phyloP scores from a whole-genome alignment of 2,797 vertebrate genomes.

The Chelon labrosus region DNA sequence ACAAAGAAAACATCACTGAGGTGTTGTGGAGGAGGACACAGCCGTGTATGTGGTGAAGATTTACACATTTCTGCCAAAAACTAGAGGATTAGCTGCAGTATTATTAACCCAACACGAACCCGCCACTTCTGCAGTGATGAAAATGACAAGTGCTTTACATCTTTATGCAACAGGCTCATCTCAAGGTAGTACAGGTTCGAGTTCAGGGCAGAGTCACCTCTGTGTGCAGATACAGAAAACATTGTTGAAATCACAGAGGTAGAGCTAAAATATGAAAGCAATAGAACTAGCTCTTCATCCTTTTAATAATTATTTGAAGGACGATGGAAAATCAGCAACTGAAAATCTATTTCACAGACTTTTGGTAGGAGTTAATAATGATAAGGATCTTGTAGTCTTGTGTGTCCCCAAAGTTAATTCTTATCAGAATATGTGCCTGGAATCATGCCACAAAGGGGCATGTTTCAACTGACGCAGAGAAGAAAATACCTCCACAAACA shows the following conservation, averaged over 20 bases:
- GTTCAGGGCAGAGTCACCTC: background rate
- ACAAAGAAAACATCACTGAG: conserved; percentile 39
- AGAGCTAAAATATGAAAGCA: background rate
- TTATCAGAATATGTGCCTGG: no score
- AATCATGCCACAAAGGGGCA: no score
- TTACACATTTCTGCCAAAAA: conserved; percentile 13
- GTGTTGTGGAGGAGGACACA: conserved; percentile 51
- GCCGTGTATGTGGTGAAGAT: conserved; percentile 8
- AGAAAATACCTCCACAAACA: no score
- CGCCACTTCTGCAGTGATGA: conserved; percentile 9
- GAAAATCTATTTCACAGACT: background rate
- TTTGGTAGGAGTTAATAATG: no score
- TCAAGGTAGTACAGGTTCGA: background rate
- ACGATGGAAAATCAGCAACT: background rate
- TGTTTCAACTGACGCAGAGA: no score
- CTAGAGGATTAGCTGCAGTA: conserved; percentile 21
- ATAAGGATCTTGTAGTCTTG: no score
- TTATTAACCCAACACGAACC: conserved; percentile 29
- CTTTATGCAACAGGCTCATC: background rate
- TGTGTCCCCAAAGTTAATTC: no score
- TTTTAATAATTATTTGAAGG: background rate
- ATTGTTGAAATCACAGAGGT: background rate
- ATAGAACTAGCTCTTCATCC: no score
- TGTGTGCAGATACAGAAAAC: background rate
- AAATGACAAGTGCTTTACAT: background rate